Evolutionary conservation across 2,888 invertebrate genomes (phyloP).

Genomic region (Drosophila cognata): DNA sequence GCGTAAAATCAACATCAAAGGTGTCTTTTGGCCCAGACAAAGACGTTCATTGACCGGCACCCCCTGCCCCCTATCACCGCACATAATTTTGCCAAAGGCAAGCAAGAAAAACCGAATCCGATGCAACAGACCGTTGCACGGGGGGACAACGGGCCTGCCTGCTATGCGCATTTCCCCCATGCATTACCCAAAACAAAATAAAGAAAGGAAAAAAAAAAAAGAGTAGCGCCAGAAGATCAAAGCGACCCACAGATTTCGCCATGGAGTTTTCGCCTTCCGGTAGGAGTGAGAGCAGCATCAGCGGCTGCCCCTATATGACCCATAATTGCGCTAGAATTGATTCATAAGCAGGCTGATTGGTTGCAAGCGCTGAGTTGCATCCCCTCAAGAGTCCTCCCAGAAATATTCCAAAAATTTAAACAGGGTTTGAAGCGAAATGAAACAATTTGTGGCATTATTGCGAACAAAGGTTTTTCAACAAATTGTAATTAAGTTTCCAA

Average conservation of each 20-base stretch:
- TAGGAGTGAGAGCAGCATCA: background rate
- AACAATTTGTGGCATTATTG: background rate
- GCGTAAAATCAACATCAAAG: conserved; percentile 66
- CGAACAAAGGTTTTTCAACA: background rate
- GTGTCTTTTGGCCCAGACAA: conserved; percentile 41
- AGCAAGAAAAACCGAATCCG: conserved; percentile 23
- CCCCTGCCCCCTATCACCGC: background rate
- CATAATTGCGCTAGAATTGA: conserved; percentile 13
- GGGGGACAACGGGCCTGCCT: background rate
- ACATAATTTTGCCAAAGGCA: conserved; percentile 41
- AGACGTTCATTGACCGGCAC: conserved; percentile 52
- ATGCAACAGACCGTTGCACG: conserved; percentile 28
- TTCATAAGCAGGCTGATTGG: background rate
- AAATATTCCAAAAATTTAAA: background rate
- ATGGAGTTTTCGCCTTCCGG: conserved; percentile 40
- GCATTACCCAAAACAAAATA: conserved; percentile 23
- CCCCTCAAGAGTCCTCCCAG: background rate
- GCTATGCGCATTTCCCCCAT: conserved; percentile 3
- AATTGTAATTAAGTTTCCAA: background rate
- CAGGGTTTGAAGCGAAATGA: background rate
- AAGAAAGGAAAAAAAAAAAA: conserved; percentile 4
- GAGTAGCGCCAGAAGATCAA: conserved; percentile 62
- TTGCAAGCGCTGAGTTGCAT: background rate
- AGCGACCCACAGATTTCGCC: conserved; percentile 37
- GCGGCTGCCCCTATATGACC: conserved; percentile 38